Conservation (phyloP, 2,797 vertebrate genomes). For the Sylvia borin region DNA sequence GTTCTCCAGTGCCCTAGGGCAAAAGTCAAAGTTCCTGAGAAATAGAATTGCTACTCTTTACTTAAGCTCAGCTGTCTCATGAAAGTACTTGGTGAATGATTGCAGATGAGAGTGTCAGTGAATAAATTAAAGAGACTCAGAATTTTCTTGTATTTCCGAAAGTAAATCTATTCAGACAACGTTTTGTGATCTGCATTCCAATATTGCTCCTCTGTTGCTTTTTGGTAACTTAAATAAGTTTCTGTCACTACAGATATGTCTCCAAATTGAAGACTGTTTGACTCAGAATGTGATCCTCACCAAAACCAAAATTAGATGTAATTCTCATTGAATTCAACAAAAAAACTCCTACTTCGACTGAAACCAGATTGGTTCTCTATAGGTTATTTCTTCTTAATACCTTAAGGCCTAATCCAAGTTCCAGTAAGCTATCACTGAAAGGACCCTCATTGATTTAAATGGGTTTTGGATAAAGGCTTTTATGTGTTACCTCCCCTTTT, state of each 20-base stretch:
- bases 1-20: neutral
- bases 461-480: neutral
- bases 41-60: neutral
- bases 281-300: neutral
- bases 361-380: neutral
- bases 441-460: neutral
- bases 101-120: neutral
- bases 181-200: neutral
- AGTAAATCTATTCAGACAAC: neutral
- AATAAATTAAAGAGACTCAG: neutral
- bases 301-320: neutral
- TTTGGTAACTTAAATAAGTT: neutral
- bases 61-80: neutral
- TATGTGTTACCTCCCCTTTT: neutral
- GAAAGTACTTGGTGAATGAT: neutral
- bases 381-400: neutral
- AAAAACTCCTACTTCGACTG: neutral
- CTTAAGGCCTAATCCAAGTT: neutral
- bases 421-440: neutral
- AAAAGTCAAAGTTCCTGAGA: neutral
- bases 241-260: neutral
- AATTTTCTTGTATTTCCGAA: neutral
- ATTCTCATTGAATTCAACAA: neutral
- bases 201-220: neutral
- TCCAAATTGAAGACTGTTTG: neutral